These are phyloP conservation scores for Miniopterus natalensis DNA, from an alignment of 2,113 vertebrate genomes.

Conservation along the genomic window DNA sequence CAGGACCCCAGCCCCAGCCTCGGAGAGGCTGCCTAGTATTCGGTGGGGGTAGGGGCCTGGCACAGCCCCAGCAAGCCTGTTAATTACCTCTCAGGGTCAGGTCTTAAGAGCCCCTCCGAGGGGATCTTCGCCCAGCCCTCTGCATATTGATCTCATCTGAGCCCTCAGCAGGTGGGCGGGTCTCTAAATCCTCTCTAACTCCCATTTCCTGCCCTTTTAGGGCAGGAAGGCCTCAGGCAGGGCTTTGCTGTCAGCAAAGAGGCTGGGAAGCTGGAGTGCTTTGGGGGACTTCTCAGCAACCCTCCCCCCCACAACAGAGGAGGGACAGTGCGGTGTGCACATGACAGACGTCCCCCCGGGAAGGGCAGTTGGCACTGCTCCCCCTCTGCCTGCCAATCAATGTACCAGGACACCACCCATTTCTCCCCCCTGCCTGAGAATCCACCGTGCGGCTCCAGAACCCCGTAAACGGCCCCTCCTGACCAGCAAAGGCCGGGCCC, in stretches of 20 bases:
- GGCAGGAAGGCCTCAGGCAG: constrained; percentile 57
- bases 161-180: constrained; percentile 67
- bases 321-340: not conserved
- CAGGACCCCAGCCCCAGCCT: not conserved
- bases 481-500: fast-evolving
- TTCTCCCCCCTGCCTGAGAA: not conserved
- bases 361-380: not conserved
- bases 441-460: not conserved
- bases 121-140: not conserved
- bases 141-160: constrained; percentile 62
- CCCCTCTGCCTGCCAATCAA: not conserved
- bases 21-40: not conserved
- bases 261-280: constrained; percentile 33
- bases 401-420: not conserved
- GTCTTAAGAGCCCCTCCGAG: constrained; percentile 19
- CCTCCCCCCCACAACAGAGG: not conserved
- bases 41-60: not conserved
- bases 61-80: not conserved
- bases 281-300: not conserved
- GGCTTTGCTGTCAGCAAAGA: constrained; percentile 46
- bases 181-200: constrained; percentile 76
- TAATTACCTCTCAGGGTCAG: constrained; percentile 61
- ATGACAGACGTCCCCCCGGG: too few species aligned
- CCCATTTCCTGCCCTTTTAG: constrained; percentile 48
- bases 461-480: not conserved